phyloP scores from a whole-genome alignment of 2,888 invertebrate genomes.

The Hypena proboscidalis region DNA sequence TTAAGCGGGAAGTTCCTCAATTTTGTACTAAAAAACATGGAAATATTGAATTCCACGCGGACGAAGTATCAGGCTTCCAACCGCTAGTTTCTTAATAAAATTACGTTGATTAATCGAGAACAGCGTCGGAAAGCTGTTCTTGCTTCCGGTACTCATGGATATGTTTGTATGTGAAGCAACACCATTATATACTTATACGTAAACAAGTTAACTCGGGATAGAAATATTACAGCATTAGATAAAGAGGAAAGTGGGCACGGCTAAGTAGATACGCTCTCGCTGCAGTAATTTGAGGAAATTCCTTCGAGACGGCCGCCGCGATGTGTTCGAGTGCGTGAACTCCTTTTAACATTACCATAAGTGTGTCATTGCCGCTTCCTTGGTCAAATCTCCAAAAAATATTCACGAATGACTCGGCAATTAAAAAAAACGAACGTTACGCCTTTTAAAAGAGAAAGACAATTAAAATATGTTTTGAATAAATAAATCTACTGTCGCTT shows the following conservation, averaged over 20 bases:
- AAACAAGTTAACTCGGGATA: slow-evolving; percentile 28
- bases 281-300: slow-evolving; percentile 41
- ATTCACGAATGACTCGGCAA: slow-evolving; percentile 17
- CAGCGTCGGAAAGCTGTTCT: slow-evolving; percentile 14
- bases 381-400: slow-evolving; percentile 33
- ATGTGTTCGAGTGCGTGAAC: slow-evolving; percentile 37
- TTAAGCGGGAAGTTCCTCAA: too few relatives aligned
- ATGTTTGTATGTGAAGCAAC: slow-evolving; percentile 11
- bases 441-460: not conserved
- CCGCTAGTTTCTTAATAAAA: slow-evolving; percentile 20
- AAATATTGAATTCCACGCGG: too few relatives aligned
- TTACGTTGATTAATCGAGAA: slow-evolving; percentile 15
- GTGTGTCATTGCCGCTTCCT: slow-evolving; percentile 28
- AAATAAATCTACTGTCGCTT: too few relatives aligned
- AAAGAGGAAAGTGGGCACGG: slow-evolving; percentile 36
- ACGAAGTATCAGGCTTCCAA: too few relatives aligned
- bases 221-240: slow-evolving; percentile 40
- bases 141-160: slow-evolving; percentile 12
- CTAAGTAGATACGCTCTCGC: slow-evolving; percentile 34
- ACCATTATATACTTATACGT: slow-evolving; percentile 9
- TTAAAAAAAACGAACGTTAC: slow-evolving; percentile 18
- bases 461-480: slow-evolving; percentile 1
- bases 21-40: too few relatives aligned
- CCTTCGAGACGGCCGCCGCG: slow-evolving; percentile 35
- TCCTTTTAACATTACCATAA: slow-evolving; percentile 37